A percentile compares a stretch with the other conserved stretches of the same genome.
Evolutionary conservation across 2,113 vertebrate species (phyloP).

Genomic region (Crotalus tigris): DNA sequence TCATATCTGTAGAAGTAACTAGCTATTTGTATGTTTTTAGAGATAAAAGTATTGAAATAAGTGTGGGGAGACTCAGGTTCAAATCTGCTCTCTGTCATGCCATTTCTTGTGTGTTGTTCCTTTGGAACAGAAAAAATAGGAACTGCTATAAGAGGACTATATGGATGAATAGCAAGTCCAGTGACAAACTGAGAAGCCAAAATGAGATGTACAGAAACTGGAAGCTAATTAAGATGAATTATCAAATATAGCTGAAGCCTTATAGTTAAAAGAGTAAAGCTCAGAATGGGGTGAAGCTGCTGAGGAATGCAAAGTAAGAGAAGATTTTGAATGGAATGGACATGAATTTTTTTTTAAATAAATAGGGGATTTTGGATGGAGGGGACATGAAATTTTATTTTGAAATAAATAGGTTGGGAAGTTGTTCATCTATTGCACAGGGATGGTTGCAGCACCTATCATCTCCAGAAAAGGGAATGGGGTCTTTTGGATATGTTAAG

Average conservation of each 20-base stretch:
- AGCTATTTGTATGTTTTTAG: background rate
- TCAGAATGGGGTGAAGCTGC: background rate
- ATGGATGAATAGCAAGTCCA: background rate
- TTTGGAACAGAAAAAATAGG: background rate
- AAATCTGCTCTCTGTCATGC: background rate
- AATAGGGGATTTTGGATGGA: background rate
- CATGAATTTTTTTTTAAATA: background rate
- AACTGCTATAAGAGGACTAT: background rate
- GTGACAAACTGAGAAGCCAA: background rate
- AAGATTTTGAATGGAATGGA: background rate
- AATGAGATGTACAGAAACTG: background rate
- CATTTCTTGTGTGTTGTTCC: background rate
- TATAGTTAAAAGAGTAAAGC: background rate
- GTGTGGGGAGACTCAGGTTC: background rate
- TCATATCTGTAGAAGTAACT: background rate
- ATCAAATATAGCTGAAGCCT: background rate
- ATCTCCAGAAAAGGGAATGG: background rate
- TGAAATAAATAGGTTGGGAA: no score
- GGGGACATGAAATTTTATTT: no score
- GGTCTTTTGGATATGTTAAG: background rate
- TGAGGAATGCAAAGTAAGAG: background rate
- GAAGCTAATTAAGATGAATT: background rate
- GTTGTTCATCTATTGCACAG: no score
- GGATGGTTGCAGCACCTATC: background rate
- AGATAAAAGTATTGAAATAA: background rate